Conservation (phyloP, 2,113 vertebrate species). For the Nothobranchius kuhntae region DNA sequence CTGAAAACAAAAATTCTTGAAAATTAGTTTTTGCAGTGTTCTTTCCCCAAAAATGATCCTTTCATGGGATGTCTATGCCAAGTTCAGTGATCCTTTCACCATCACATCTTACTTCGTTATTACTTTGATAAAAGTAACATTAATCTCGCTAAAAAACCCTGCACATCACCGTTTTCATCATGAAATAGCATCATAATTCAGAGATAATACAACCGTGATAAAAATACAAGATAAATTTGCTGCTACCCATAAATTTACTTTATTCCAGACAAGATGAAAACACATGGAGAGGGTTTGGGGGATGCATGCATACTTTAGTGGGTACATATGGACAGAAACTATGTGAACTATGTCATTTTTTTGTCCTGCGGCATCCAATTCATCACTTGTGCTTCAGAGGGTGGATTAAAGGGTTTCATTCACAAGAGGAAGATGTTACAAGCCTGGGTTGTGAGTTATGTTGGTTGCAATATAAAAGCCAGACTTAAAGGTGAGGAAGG, state of each 20-base stretch:
- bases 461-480: constrained; percentile 38
- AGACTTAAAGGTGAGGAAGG: constrained; percentile 44
- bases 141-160: neutral
- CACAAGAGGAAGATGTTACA: constrained; percentile 23
- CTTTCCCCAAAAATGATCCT: neutral
- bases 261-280: neutral
- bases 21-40: neutral
- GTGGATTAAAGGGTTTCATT: constrained; percentile 35
- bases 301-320: constrained; percentile 10
- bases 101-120: neutral
- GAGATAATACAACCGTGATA: neutral
- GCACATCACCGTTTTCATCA: neutral
- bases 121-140: neutral
- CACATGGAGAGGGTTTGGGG: constrained; percentile 18
- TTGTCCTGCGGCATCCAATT: neutral
- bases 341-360: constrained; percentile 16
- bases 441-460: constrained; percentile 38
- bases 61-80: neutral
- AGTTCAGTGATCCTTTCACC: neutral
- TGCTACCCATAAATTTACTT: constrained; percentile 1
- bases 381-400: constrained; percentile 12
- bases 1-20: too few relatives aligned
- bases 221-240: neutral
- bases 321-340: constrained; percentile 14
- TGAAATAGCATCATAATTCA: neutral